phyloP scores from a whole-genome alignment of 2,888 invertebrate genomes.

The Meteorus colon region DNA sequence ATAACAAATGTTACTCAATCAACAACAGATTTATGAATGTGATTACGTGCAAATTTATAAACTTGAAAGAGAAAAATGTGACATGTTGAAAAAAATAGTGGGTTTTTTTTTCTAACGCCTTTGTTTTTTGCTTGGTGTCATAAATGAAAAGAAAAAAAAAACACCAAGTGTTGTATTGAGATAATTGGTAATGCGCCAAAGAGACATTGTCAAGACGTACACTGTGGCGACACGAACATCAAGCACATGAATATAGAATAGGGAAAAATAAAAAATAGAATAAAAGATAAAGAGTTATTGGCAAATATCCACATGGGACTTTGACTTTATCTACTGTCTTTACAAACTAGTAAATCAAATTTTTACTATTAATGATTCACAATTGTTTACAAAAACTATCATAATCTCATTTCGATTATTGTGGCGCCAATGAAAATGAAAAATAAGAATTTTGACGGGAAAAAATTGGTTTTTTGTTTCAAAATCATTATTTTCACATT shows the following conservation, averaged over 20 bases:
- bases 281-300: conserved; percentile 49
- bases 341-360: conserved; percentile 8
- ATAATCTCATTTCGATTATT: background rate
- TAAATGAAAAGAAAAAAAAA: too few relatives aligned
- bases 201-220: conserved; percentile 41
- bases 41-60: background rate
- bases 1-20: too few relatives aligned
- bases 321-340: conserved; percentile 37
- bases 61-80: background rate
- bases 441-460: background rate
- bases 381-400: conserved; percentile 38
- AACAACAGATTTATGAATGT: too few relatives aligned
- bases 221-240: conserved; percentile 50
- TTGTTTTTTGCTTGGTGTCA: background rate
- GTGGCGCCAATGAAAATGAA: background rate
- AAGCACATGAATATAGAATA: conserved; percentile 45
- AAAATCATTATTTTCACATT: background rate
- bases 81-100: background rate
- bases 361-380: conserved; percentile 40
- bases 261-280: conserved; percentile 36
- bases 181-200: conserved; percentile 48
- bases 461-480: too few relatives aligned
- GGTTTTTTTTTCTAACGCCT: background rate
- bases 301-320: conserved; percentile 47
- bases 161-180: background rate